Base-by-base conservation (phyloP, 2,113 vertebrate genomes). In the Triplophysa rosa region DNA sequence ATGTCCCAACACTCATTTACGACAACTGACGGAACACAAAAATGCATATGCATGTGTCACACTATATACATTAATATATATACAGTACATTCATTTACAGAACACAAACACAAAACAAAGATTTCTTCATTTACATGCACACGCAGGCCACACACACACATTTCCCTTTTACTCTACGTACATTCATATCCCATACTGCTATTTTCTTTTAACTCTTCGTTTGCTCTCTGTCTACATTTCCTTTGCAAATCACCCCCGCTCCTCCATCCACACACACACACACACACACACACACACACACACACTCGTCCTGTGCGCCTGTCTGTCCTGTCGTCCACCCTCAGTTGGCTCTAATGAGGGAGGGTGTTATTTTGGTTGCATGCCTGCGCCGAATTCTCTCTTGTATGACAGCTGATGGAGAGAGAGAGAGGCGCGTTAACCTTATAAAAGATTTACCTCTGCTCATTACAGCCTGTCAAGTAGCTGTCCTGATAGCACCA, bases 371-470 rank as follows among this genome's bases (percentile, higher is more conserved):
- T 87, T 89, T 90, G 89, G 91, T 90, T 79, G 81, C 80, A 81
- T 54, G 75, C 78, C 64, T 79, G 85, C 86, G 90, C 93, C 95
- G 95, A 95, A 94, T 95, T 95, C 93, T 95, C 94, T 95, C 94
- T 95, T 95, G 94, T 96, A 92, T 96, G 95, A 95, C 95, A 95
- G 95, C 95, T 95, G 94, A 84, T 92, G 95, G 88, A 79, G 90
- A 90, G 87, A 90, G 87, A 90, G 90, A 87, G 78, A 78, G 85
- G 89, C 93, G 91, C 93, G 93, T 94, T 96, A 95, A 95, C 95
- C 95, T 95, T 94, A 96, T 96, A 94, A 96, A 96, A 95, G 93
- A 95, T 95, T 95, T 95, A 95, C 93, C 93, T 92, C 92, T 93
- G 92, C 95, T 96, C 95, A 94, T 95, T 96, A 96, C 95, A 94